Conservation (phyloP, 2,797 vertebrate genomes). For the Chelidonichthys spinosus region DNA sequence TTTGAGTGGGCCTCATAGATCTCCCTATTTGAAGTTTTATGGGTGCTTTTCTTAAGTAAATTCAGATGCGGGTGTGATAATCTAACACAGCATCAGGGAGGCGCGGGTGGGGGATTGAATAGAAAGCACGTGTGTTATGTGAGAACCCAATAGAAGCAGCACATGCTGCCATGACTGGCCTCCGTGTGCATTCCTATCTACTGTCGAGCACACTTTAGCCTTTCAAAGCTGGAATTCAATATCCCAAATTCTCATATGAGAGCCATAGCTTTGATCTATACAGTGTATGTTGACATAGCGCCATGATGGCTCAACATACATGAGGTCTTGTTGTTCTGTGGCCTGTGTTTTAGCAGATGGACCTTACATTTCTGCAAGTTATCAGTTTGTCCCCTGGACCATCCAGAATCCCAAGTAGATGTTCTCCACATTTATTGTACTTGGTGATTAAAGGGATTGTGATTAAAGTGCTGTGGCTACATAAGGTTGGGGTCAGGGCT, state of each 20-base stretch:
- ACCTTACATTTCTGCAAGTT: conserved; percentile 7
- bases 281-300: conserved; percentile 29
- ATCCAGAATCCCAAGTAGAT: conserved; percentile 19
- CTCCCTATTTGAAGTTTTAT: conserved; percentile 84
- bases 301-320: conserved; percentile 4
- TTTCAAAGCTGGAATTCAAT: conserved; percentile 37
- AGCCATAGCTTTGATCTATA: conserved; percentile 40
- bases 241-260: conserved; percentile 26
- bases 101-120: conserved; percentile 51
- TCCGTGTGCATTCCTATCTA: conserved; percentile 62
- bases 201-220: conserved; percentile 43
- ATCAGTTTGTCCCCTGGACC: conserved; percentile 15
- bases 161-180: conserved; percentile 58
- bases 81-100: conserved; percentile 72
- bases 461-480: conserved; percentile 62
- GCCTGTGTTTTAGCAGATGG: conserved; percentile 1
- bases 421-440: conserved; percentile 54
- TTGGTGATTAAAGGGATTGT: conserved; percentile 66
- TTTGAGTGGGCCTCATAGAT: conserved; percentile 62
- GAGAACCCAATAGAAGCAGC: conserved; percentile 64
- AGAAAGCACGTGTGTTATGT: conserved; percentile 74
- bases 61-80: conserved; percentile 84
- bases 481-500: conserved; percentile 39
- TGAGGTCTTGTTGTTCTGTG: conserved; percentile 10
- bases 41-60: conserved; percentile 84